Evolutionary conservation across 2,888 invertebrate genomes (phyloP), one percentile per base, ranked within the genome.

Genomic region (Formica aserva): DNA sequence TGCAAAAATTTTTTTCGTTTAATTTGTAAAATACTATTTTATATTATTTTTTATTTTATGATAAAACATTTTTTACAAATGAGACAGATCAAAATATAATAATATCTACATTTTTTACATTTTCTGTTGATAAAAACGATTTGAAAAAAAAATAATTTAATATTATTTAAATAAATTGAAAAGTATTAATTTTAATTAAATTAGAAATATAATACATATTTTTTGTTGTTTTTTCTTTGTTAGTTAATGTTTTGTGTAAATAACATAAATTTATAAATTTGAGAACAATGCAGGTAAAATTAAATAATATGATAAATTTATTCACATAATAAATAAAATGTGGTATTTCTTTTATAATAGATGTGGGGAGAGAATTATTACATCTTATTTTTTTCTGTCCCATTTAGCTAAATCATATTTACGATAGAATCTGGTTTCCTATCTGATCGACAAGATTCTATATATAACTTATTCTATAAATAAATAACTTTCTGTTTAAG

Each of bases 401-500:
- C 13, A 3, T 32, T 62, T 15, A n/a, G 8, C 5, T 38, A 13
- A 32, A 60, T 3, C 18, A 71, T 38, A 18, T 55, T 71, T 26
- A 48, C 15, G 29, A 75, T 6, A 41, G n/a, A 32, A 11, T 5
- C 5, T 22, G 5, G 0, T 57, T 45, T 18, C 62, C 1, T 22
- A 4, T 63, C 2, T 45, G 26, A 75, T 8, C 15, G 13, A 22
- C 18, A 69, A 15, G 0, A n/a, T 60, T 41, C 60, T 60, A 35
- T 55, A 71, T 35, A 35, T 55, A 71, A 55, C 4, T 55, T 35
- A 60, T 57, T 72, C 26, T 57, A 71, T 55, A 52, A 71, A 72
- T 75, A 75, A 75, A 48, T 35, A 48, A 63, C 9, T 75, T 75
- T 35, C 32, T 60, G 15, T 75, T 75, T 62, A 75, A 22, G 32